phyloP scores from a whole-genome alignment of 2,888 invertebrate species.

The Platynereis dumerilii region DNA sequence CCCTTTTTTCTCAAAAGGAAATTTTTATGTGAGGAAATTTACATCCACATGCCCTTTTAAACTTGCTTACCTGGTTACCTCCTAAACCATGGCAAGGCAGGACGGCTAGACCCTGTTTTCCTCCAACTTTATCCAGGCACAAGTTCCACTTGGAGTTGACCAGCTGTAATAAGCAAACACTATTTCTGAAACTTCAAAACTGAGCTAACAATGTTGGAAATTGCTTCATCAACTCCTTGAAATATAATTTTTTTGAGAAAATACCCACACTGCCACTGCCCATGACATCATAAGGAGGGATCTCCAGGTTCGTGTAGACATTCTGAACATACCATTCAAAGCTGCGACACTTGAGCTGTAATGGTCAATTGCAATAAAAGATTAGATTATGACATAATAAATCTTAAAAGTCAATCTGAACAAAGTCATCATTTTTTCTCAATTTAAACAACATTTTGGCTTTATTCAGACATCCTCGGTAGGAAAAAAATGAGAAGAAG shows the following conservation, averaged over 20 bases:
- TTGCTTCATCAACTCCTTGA: too few relatives aligned
- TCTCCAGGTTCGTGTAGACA: slow-evolving; percentile 12
- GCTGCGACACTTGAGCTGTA: slow-evolving; percentile 5
- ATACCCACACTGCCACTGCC: slow-evolving; percentile 8
- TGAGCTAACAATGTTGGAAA: too few relatives aligned
- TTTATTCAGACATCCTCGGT: too few relatives aligned
- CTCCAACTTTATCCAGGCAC: slow-evolving; percentile 6
- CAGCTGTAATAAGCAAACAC: slow-evolving; percentile 3
- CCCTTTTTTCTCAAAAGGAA: too few relatives aligned
- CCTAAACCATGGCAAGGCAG: slow-evolving; percentile 13
- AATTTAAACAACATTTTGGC: too few relatives aligned
- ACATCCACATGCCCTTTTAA: too few relatives aligned
- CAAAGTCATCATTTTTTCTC: too few relatives aligned
- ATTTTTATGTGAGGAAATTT: too few relatives aligned
- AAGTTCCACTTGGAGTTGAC: not conserved
- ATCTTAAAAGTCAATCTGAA: too few relatives aligned
- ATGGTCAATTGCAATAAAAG: not conserved
- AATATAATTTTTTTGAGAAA: not conserved
- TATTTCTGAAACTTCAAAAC: too few relatives aligned
- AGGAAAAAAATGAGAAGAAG: too few relatives aligned
- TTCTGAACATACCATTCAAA: slow-evolving; percentile 22
- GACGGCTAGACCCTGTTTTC: not conserved
- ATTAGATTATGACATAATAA: too few relatives aligned
- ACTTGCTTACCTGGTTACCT: slow-evolving; percentile 16
- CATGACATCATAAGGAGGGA: not conserved